These are phyloP conservation scores for Pangasius djambal DNA, from an alignment of 2,797 vertebrate species.

Conservation along the genomic window DNA sequence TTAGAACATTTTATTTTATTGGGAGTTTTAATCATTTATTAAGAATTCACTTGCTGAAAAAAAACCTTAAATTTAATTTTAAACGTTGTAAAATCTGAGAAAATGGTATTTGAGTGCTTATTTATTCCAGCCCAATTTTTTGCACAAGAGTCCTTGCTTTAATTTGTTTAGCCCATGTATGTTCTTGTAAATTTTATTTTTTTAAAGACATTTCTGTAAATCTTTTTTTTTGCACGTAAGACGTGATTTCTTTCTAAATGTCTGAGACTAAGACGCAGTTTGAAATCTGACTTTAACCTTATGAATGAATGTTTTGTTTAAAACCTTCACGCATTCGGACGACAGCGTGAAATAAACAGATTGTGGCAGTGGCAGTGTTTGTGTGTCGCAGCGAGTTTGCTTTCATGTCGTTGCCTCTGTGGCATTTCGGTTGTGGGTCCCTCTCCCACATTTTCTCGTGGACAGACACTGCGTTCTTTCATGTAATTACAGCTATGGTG, in stretches of 20 bases:
- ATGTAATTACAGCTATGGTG: background rate
- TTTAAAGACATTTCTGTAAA: background rate
- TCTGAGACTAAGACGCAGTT: background rate
- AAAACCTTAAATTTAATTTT: too few relatives aligned
- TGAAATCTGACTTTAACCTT: background rate
- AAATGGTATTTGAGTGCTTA: background rate
- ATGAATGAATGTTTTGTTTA: background rate
- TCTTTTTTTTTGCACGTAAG: background rate
- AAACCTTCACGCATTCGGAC: background rate
- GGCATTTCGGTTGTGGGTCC: background rate
- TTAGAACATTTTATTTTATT: background rate
- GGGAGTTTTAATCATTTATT: background rate
- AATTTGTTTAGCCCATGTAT: background rate
- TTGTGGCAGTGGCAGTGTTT: slow-evolving; percentile 21
- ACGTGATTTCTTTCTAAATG: background rate
- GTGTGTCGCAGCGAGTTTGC: slow-evolving; percentile 30
- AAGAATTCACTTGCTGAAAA: background rate
- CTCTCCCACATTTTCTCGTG: background rate
- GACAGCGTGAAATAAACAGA: background rate
- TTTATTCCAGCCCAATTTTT: background rate
- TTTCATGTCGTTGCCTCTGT: slow-evolving; percentile 22
- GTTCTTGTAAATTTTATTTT: background rate
- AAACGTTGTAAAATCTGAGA: background rate
- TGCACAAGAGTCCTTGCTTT: background rate
- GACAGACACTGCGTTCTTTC: background rate